Evolutionary conservation across 2,797 vertebrate species (phyloP).

Genomic region (Melanotaenia trifasciata): DNA sequence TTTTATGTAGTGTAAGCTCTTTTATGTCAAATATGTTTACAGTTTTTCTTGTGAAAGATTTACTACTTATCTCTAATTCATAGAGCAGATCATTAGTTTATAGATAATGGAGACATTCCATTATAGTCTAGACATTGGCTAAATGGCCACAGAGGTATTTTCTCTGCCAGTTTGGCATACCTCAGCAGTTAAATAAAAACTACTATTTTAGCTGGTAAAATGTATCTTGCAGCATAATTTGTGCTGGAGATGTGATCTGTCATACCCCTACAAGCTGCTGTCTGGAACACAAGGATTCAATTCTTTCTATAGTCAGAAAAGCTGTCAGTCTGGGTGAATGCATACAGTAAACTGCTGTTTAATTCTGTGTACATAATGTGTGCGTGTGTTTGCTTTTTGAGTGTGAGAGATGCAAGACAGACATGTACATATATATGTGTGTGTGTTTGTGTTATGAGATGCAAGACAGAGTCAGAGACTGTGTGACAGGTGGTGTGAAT

Average conservation of each 20-base stretch:
- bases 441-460: not conserved
- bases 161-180: slow-evolving; percentile 35
- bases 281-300: slow-evolving; percentile 36
- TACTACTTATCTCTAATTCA: slow-evolving; percentile 17
- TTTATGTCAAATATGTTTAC: too few relatives aligned
- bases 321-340: slow-evolving; percentile 45
- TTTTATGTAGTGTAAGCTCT: too few relatives aligned
- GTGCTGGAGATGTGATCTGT: slow-evolving; percentile 36
- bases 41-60: not conserved
- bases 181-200: slow-evolving; percentile 30
- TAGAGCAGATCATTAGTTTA: slow-evolving; percentile 24
- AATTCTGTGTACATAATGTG: slow-evolving; percentile 40
- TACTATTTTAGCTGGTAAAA: slow-evolving; percentile 23
- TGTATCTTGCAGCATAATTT: slow-evolving; percentile 40
- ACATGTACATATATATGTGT: slow-evolving; percentile 14
- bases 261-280: slow-evolving; percentile 55
- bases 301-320: slow-evolving; percentile 47
- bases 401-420: slow-evolving; percentile 31
- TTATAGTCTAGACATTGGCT: slow-evolving; percentile 42
- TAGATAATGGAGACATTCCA: slow-evolving; percentile 28
- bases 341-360: slow-evolving; percentile 28
- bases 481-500: slow-evolving; percentile 48
- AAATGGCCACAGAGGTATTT: slow-evolving; percentile 45
- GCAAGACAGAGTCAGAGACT: slow-evolving; percentile 23
- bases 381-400: slow-evolving; percentile 15